Base-by-base conservation (phyloP, 2,113 vertebrate species). In the Poecile atricapillus region DNA sequence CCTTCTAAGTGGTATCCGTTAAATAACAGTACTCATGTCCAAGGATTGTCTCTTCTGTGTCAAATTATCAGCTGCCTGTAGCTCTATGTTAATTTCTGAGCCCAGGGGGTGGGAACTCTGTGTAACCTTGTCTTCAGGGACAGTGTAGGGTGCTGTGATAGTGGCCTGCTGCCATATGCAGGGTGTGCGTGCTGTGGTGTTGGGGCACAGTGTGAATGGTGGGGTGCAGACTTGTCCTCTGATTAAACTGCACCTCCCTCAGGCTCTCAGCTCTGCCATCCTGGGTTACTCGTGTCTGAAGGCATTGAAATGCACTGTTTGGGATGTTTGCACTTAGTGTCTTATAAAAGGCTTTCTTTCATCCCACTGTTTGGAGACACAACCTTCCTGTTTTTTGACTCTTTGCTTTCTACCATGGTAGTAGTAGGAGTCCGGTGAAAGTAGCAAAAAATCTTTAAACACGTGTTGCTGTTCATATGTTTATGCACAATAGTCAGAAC, bases 321-420 rank as follows among this genome's bases (percentile, higher is more conserved):
- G 64, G 44, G 79, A 58, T 24, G 20, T 39, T 52, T 83, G 81
- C 33, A 33, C 5, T 37, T 10, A 52, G n/a, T n/a, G 7, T 41
- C 39, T 89, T 84, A 44, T 46, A 53, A 58, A 79, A 73, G 15
- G 37, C 58, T 90, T 92, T 37, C n/a, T 85, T 87, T 80, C 43
- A 63, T 65, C 59, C 67, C 19, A 5, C 49, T 46, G 25, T 63
- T 89, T 56, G 52, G 60, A 73, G 58, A 22, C 31, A n/a, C 19
- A 53, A 4, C 59, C 67, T 71, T 35, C 35, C 73, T 56, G 31
- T n/a, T 87, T 85, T 87, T 22, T 91, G 44, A 67, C 37, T 83
- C 50, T 82, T 63, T 70, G 83, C 65, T 86, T 50, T 91, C 15
- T 69, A 18, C 68, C 7, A 3, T 47, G 63, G 52, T 71, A 37